phyloP scores from a whole-genome alignment of 2,113 vertebrate species.

The Sceloporus undulatus region DNA sequence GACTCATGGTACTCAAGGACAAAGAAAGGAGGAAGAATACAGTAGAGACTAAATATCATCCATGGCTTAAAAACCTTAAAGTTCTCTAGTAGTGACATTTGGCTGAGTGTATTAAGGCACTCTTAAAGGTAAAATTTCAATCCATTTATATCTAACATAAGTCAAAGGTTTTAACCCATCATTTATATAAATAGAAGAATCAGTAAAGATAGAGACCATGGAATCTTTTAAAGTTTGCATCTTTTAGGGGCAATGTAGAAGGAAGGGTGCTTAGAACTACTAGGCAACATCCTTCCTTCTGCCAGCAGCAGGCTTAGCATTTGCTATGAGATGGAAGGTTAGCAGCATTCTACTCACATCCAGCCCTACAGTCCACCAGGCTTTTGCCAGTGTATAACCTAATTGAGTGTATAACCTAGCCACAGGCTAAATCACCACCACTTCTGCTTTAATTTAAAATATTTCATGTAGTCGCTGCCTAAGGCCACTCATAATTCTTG shows the following conservation, averaged over 20 bases:
- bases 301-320: neutral
- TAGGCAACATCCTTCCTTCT: neutral
- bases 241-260: neutral
- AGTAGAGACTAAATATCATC: neutral
- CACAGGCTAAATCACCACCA: neutral
- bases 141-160: neutral
- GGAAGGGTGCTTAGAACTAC: neutral
- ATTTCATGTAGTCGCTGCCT: neutral
- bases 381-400: neutral
- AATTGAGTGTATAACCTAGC: neutral
- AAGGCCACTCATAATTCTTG: neutral
- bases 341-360: neutral
- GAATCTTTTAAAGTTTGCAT: neutral
- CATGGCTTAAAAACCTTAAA: slow-evolving; percentile 15
- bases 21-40: neutral
- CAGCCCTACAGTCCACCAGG: neutral
- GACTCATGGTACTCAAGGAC: neutral
- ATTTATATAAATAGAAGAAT: neutral
- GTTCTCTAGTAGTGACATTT: slow-evolving; percentile 1
- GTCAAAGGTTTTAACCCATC: neutral
- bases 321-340: neutral
- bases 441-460: neutral
- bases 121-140: neutral
- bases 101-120: neutral
- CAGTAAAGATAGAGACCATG: neutral